Evolutionary conservation across 2,888 invertebrate species (phyloP).

Genomic region (Lamellibrachia satsuma): DNA sequence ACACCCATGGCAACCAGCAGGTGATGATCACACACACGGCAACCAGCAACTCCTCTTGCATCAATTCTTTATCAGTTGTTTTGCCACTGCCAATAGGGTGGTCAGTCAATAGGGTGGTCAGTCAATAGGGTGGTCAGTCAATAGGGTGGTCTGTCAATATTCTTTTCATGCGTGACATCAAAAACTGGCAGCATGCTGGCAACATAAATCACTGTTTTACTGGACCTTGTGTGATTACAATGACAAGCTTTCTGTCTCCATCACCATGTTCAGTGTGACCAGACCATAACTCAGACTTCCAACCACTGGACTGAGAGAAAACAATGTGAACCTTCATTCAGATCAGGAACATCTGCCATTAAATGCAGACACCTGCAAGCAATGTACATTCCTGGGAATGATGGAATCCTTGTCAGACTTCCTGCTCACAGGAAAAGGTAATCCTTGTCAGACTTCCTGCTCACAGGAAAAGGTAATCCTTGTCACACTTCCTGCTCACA

Average conservation of each 20-base stretch:
- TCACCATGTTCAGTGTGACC: background rate
- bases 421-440: background rate
- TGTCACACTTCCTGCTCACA: background rate
- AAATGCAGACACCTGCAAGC: too few species aligned
- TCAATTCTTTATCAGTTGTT: too few species aligned
- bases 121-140: too few species aligned
- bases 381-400: background rate
- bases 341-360: background rate
- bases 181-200: background rate
- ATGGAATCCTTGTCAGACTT: background rate
- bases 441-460: background rate
- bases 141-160: too few species aligned
- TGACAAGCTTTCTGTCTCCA: background rate
- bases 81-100: too few species aligned
- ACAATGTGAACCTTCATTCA: background rate
- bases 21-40: too few species aligned
- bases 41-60: too few species aligned
- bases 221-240: background rate
- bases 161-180: too few species aligned
- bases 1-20: too few species aligned
- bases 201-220: background rate
- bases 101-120: too few species aligned
- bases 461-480: background rate
- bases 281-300: background rate
- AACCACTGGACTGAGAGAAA: background rate